A percentile compares a stretch with the other conserved stretches of the same genome.
phyloP scores from a whole-genome alignment of 2,888 invertebrate genomes.

The Priocnemis perturbator region DNA sequence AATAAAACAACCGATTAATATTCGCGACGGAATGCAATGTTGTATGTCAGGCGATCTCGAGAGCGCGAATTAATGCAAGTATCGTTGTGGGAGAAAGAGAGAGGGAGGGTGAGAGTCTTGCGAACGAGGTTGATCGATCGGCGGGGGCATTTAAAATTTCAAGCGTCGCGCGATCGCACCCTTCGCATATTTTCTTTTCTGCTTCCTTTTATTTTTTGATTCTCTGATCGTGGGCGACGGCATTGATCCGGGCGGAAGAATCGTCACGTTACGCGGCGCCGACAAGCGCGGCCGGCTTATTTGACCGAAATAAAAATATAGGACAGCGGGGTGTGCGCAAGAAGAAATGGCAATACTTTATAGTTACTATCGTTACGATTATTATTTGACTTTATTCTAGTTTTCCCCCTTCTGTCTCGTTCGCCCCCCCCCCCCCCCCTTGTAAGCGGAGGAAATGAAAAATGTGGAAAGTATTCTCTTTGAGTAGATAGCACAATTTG shows the following conservation, averaged over 20 bases:
- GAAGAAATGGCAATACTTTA: conserved; percentile 32
- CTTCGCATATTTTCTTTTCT: conserved; percentile 5
- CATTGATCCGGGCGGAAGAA: too few species aligned
- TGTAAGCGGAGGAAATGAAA: neutral
- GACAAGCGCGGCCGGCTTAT: too few species aligned
- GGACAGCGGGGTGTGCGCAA: conserved; percentile 21
- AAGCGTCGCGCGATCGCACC: neutral
- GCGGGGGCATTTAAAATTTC: neutral
- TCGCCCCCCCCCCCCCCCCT: conserved; percentile 5
- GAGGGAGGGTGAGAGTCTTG: neutral
- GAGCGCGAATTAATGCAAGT: conserved; percentile 9
- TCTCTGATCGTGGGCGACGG: neutral
- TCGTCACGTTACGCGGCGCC: too few species aligned
- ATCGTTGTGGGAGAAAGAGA: conserved; percentile 12
- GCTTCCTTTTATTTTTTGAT: neutral
- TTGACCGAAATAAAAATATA: too few species aligned
- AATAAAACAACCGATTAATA: conserved; percentile 12
- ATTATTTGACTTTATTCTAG: neutral
- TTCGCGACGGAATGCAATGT: neutral
- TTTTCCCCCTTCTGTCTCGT: conserved; percentile 5
- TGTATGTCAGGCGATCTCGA: conserved; percentile 1
- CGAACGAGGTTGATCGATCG: neutral
- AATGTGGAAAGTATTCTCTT: conserved; percentile 50
- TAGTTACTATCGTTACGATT: conserved; percentile 30
- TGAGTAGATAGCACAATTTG: conserved; percentile 68